Percentiles rank a stretch among this genome's conserved stretches.
These are phyloP conservation scores for Callimorpha dominula DNA, from an alignment of 2,888 invertebrate species.

Conservation along the genomic window DNA sequence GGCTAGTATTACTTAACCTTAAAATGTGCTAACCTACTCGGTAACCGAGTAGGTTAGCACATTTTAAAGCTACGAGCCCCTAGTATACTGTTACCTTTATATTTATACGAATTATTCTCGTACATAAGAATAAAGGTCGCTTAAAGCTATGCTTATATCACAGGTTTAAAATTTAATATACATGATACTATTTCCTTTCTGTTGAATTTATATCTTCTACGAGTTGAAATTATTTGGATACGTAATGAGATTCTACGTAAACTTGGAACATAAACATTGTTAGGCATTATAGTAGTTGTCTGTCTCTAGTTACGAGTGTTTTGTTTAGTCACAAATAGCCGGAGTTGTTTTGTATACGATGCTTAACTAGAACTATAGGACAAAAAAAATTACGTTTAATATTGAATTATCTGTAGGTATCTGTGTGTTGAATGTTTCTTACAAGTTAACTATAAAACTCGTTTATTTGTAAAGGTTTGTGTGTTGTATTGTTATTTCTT, in stretches of 20 bases:
- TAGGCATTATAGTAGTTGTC: slow-evolving; percentile 32
- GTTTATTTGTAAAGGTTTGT: no score
- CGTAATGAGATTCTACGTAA: slow-evolving; percentile 46
- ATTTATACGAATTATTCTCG: no score
- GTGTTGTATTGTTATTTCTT: no score
- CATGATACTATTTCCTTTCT: slow-evolving; percentile 11
- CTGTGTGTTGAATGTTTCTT: no score
- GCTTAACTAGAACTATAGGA: background rate
- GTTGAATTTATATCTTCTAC: slow-evolving; percentile 34
- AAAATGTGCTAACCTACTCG: no score
- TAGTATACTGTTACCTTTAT: no score
- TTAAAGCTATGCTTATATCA: background rate
- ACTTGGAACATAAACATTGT: slow-evolving; percentile 43
- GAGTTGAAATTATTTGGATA: slow-evolving; percentile 24
- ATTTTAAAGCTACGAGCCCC: no score
- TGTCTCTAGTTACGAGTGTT: slow-evolving; percentile 34
- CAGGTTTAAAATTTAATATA: background rate
- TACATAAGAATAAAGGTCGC: no score
- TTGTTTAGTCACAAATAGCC: slow-evolving; percentile 29
- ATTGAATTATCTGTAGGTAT: no score
- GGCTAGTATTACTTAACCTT: no score
- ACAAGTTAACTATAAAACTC: no score
- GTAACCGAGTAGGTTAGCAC: no score
- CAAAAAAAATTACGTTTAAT: slow-evolving; percentile 1
- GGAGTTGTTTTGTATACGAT: slow-evolving; percentile 24